These are phyloP conservation scores for Sebastes matsubarae DNA, from an alignment of 2,797 vertebrate species.

Conservation along the genomic window DNA sequence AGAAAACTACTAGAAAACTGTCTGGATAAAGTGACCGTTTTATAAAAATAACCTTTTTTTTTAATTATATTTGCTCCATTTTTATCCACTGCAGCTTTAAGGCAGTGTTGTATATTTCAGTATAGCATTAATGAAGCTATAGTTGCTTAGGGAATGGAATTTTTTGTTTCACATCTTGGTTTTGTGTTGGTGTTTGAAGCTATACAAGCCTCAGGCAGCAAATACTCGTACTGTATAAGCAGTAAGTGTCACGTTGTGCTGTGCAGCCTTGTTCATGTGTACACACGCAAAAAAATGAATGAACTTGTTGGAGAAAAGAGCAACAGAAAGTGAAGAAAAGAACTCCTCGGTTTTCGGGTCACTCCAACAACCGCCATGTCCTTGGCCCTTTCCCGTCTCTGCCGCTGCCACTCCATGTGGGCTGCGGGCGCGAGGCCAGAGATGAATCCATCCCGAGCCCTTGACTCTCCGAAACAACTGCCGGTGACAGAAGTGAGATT, in stretches of 20 bases:
- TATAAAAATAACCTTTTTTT: too few species aligned
- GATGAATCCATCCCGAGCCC: conserved; percentile 39
- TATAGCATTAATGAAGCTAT: neutral
- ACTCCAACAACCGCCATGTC: conserved; percentile 1
- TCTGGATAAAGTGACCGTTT: too few species aligned
- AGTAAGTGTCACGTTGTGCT: neutral
- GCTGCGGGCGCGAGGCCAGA: conserved; percentile 20
- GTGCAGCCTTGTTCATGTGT: neutral
- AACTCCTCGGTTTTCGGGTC: neutral
- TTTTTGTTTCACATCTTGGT: neutral
- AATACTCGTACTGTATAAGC: neutral
- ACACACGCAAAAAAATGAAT: neutral
- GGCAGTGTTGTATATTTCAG: neutral
- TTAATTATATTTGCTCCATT: rapidly evolving
- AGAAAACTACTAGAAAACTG: too few species aligned
- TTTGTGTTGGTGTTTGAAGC: neutral
- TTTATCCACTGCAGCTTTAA: too few species aligned
- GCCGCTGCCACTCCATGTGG: conserved; percentile 19
- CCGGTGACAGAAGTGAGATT: conserved; percentile 49
- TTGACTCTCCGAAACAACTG: conserved; percentile 47
- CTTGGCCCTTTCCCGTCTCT: neutral
- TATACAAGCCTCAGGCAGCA: neutral
- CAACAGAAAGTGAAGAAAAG: neutral
- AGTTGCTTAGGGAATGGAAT: neutral
- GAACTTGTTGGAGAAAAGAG: neutral